Base-by-base conservation (phyloP, 2,888 invertebrate genomes). In the Tinea trinotella region DNA sequence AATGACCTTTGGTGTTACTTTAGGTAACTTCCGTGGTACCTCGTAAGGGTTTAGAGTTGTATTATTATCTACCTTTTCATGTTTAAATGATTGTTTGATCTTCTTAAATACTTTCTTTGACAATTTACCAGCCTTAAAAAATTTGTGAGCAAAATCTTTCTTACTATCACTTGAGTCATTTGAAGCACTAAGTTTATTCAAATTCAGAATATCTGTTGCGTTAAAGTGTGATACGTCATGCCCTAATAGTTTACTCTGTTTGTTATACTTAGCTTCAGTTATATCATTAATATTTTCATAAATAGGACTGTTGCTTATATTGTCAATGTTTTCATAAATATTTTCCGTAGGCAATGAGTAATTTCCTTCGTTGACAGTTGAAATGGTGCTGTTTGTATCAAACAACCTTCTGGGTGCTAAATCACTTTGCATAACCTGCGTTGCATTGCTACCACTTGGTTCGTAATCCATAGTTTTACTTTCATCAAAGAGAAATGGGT, bases 221-320 rank as follows among this genome's bases (percentile, higher is more conserved):
- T 74, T 81, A 57, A 86, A 85, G 2, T 76, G 75, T 1, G 85
- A 82, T 0, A 87, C 86, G 53, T 87, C 84, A 57, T 67, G 72
- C 0, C 87, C 87, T 22, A 87, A 60, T n/a, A 87, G 71, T 64
- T 86, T 83, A 55, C 86, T 86, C 64, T 84, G 86, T 57, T 87
- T 87, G 56, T 85, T 86, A 19, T 67, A 68, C 55, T 53, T 60
- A n/a, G 56, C 35, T 30, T 76, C 73, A 20, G 67, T 65, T 9
- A 54, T 18, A 1, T 71, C 76, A 22, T 61, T 60, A 13, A 83
- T 70, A 55, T 83, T 82, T 59, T 83, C 84, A 48, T 83, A 83
- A 15, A 81, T 68, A 1, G 81, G 83, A 56, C 81, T 81, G 52
- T 80, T 81, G 62, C 78, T 63, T 30, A 70, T 74, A n/a, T 61